A percentile compares a stretch with the other conserved stretches of the same genome.
These are phyloP conservation scores for Arothron firmamentum DNA, from an alignment of 2,113 vertebrate species.

Conservation along the genomic window DNA sequence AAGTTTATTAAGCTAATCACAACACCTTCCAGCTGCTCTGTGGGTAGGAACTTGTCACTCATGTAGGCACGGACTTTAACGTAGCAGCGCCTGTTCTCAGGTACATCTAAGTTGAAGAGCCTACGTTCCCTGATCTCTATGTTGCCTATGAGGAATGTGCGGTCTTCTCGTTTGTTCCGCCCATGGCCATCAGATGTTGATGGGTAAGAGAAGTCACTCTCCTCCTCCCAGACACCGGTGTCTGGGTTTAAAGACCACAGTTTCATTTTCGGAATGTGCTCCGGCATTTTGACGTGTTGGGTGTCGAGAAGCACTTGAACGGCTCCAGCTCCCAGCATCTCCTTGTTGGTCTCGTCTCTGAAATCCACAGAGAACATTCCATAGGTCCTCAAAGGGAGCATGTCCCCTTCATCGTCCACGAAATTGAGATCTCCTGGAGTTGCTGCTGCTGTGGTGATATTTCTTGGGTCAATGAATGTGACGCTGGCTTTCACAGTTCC, in stretches of 20 bases:
- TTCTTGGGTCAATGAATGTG: slow-evolving; percentile 92
- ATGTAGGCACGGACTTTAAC: slow-evolving; percentile 93
- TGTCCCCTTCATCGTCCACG: slow-evolving; percentile 81
- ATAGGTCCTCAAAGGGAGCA: slow-evolving; percentile 87
- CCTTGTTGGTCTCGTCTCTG: slow-evolving; percentile 74
- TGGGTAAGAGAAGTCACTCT: slow-evolving; percentile 74
- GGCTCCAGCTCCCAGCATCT: slow-evolving; percentile 76
- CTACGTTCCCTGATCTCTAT: slow-evolving; percentile 91
- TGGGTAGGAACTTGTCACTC: slow-evolving; percentile 87
- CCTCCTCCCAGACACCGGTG: slow-evolving; percentile 93
- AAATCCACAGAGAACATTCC: slow-evolving; percentile 96
- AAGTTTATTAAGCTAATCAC: slow-evolving; percentile 89
- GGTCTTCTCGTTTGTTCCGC: slow-evolving; percentile 85
- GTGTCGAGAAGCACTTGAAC: slow-evolving; percentile 85
- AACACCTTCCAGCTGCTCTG: slow-evolving; percentile 90
- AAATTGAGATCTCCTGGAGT: slow-evolving; percentile 92
- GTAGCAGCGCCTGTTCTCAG: slow-evolving; percentile 93
- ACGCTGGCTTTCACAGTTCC: slow-evolving; percentile 88
- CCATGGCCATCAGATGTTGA: slow-evolving; percentile 28
- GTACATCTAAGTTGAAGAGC: slow-evolving; percentile 94
- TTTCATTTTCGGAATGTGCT: slow-evolving; percentile 87
- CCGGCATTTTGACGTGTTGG: slow-evolving; percentile 83
- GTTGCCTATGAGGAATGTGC: slow-evolving; percentile 90
- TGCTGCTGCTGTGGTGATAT: slow-evolving; percentile 77
- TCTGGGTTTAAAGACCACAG: slow-evolving; percentile 91